Conservation (phyloP, 2,888 invertebrate genomes). For the Panorpa germanica region DNA sequence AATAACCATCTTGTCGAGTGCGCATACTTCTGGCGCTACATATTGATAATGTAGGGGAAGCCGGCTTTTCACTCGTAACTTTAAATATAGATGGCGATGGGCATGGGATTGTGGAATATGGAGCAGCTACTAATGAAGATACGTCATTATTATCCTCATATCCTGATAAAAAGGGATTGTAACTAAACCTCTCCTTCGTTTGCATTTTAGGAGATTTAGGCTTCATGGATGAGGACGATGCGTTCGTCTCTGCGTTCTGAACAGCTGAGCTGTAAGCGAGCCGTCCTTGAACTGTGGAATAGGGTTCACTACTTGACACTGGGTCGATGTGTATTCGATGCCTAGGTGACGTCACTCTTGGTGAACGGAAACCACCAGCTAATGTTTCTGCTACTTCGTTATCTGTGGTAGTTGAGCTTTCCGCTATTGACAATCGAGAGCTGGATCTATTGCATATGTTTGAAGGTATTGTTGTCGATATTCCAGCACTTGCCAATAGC, state of each 20-base stretch:
- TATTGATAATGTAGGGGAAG: conserved; percentile 40
- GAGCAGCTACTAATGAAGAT: conserved; percentile 19
- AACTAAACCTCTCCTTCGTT: conserved; percentile 36
- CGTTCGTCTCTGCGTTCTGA: conserved; percentile 38
- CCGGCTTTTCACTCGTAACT: conserved; percentile 30
- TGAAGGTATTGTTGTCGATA: conserved; percentile 21
- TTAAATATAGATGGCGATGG: conserved; percentile 29
- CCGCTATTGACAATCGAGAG: conserved; percentile 39
- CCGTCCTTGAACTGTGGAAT: conserved; percentile 41
- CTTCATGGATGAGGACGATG: too few relatives aligned
- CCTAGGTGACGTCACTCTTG: conserved; percentile 29
- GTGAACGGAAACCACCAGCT: conserved; percentile 26
- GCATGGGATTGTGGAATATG: conserved; percentile 29
- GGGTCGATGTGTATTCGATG: conserved; percentile 34
- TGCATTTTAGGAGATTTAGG: conserved; percentile 30
- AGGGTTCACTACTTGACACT: conserved; percentile 35
- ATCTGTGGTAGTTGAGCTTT: conserved; percentile 38
- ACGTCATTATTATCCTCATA: conserved; percentile 11
- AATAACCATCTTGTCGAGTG: conserved; percentile 41
- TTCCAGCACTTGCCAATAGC: conserved; percentile 29
- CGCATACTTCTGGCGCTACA: conserved; percentile 46
- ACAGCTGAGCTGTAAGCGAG: conserved; percentile 47
- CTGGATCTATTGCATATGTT: conserved; percentile 33
- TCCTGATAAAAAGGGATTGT: conserved; percentile 29
- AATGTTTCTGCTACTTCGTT: conserved; percentile 41